Conservation (phyloP, 2,888 invertebrate genomes). For the Volucella inflata region DNA sequence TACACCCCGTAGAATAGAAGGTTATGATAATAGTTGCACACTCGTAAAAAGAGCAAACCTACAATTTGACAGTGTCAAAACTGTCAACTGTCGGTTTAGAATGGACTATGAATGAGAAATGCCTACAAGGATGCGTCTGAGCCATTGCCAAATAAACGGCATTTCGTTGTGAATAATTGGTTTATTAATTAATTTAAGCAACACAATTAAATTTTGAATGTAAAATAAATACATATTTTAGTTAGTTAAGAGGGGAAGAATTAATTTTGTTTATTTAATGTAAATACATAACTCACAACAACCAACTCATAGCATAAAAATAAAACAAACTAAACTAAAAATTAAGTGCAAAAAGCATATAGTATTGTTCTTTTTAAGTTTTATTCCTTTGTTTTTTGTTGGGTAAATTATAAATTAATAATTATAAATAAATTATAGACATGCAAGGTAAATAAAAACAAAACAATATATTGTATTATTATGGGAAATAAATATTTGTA, state of each 20-base stretch:
- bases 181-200: slow-evolving; percentile 57
- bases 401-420: slow-evolving; percentile 34
- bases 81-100: neutral
- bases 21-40: neutral
- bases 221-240: slow-evolving; percentile 30
- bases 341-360: slow-evolving; percentile 25
- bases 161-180: slow-evolving; percentile 66
- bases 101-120: neutral
- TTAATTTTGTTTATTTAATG: slow-evolving; percentile 57
- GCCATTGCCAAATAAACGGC: slow-evolving; percentile 49
- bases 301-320: slow-evolving; percentile 56
- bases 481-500: slow-evolving; percentile 49
- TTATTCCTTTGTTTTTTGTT: slow-evolving; percentile 13
- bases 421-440: slow-evolving; percentile 30
- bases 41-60: too few species aligned
- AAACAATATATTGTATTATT: slow-evolving; percentile 43
- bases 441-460: slow-evolving; percentile 47
- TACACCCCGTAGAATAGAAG: slow-evolving; percentile 1
- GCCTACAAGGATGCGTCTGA: slow-evolving; percentile 16
- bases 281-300: slow-evolving; percentile 66
- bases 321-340: slow-evolving; percentile 3
- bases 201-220: slow-evolving; percentile 18
- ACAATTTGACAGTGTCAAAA: too few species aligned
- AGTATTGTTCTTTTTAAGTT: slow-evolving; percentile 5
- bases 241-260: slow-evolving; percentile 35